Evolutionary conservation across 2,888 invertebrate species (phyloP), one percentile per base, ranked within the genome.

Genomic region (Drosophila infuscata): DNA sequence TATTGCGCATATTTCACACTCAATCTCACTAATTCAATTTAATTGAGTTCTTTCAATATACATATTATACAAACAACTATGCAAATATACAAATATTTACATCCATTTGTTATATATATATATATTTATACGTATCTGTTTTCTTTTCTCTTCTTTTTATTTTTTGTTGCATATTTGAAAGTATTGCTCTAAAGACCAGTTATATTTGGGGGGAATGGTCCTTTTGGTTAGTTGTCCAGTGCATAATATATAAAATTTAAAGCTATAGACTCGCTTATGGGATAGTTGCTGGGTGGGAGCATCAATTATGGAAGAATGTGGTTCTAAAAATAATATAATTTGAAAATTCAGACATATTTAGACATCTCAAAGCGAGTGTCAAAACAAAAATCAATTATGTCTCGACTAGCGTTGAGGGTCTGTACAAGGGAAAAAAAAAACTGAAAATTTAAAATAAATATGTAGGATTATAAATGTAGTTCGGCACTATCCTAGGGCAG

Each of bases 1-100:
- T 89, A 89, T 87, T 89, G 83, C 89, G 89, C 81, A 77, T 83
- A 76, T 70, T 74, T 76, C 49, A 56, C 52, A 56, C 74, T 80
- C 76, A 73, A 74, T 79, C 65, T 79, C 72, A 81, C 64, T 68
- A 52, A 64, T 64, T 67, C 71, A 71, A 70, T 75, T 87, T 54
- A 76, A 81, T 84, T 74, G 81, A 78, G 74, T 71, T 67, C 29
- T 56, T 64, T 41, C 59, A 54, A 70, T 64, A 56, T 53, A 70
- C 67, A 74, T 46, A 46, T 62, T 60, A 70, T 64, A 78, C 79
- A 79, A 79, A 78, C 75, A 68, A 59, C 66, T 79, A 67, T 79
- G 63, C 75, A 78, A 71, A 52, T 79, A 46, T 76, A 79, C 64
- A 79, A 43, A 60, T 72, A 76, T 79, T 76, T 79, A 79, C 79